phyloP scores from a whole-genome alignment of 2,797 vertebrate species.

The Phoebastria nigripes region DNA sequence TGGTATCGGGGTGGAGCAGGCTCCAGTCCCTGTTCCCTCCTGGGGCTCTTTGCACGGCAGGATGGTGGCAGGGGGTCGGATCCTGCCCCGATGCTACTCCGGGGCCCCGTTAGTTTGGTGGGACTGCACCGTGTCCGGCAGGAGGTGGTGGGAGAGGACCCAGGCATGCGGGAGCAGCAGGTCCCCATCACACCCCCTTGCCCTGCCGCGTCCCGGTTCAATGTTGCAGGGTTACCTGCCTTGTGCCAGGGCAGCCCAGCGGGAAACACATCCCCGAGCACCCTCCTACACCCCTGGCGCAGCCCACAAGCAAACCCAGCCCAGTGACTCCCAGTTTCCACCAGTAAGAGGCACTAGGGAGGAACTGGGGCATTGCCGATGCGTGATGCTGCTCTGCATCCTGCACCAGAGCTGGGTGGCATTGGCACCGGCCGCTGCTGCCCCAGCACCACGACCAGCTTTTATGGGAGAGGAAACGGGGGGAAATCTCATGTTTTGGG shows the following conservation, averaged over 20 bases:
- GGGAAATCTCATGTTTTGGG: accelerated
- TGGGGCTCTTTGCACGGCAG: background rate
- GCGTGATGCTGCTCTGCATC: accelerated
- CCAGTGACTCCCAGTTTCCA: background rate
- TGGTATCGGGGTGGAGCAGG: background rate
- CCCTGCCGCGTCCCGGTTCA: accelerated
- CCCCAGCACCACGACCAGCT: accelerated
- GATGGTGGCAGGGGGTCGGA: background rate
- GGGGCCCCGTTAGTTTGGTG: accelerated
- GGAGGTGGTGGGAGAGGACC: background rate
- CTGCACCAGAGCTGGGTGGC: accelerated
- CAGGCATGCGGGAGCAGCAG: background rate
- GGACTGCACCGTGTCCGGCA: accelerated
- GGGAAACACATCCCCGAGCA: background rate
- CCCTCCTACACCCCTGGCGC: background rate
- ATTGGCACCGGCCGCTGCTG: accelerated
- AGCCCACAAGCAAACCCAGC: background rate
- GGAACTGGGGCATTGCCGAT: background rate
- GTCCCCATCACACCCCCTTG: background rate
- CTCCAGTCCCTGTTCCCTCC: background rate
- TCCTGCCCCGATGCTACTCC: background rate
- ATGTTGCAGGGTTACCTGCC: background rate
- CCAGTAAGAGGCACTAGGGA: background rate
- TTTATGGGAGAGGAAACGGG: background rate
- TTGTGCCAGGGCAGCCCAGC: accelerated